A percentile compares a stretch with the other conserved stretches of the same genome.
Evolutionary conservation across 2,888 invertebrate species (phyloP).

Genomic region (Bombylius discolor): DNA sequence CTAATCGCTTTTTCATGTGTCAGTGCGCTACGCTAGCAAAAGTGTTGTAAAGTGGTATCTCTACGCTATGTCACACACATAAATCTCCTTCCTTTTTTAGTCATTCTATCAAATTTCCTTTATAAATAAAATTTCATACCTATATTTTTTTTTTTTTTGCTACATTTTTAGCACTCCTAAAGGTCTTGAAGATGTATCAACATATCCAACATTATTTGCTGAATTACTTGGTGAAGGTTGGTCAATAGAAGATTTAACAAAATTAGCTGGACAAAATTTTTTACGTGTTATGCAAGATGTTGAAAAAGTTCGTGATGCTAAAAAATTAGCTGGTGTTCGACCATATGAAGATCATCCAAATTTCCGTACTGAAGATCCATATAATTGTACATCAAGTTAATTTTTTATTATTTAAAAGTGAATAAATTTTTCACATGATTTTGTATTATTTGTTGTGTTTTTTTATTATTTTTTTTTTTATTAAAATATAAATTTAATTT

Average conservation of each 20-base stretch:
- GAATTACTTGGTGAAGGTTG: conserved; percentile 67
- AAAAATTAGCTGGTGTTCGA: conserved; percentile 53
- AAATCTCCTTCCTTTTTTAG: too few species aligned
- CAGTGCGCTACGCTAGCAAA: too few species aligned
- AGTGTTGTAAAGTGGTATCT: too few species aligned
- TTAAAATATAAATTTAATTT: too few species aligned
- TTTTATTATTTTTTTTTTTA: too few species aligned
- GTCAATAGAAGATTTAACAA: conserved; percentile 63
- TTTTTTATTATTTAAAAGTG: conserved; percentile 14
- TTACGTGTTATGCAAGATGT: conserved; percentile 51
- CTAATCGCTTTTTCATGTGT: too few species aligned
- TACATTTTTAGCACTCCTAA: conserved; percentile 52
- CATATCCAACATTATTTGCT: conserved; percentile 64
- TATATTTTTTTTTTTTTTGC: too few species aligned
- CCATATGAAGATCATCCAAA: conserved; percentile 56
- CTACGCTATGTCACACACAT: too few species aligned
- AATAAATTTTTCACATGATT: too few species aligned
- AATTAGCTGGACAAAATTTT: conserved; percentile 64
- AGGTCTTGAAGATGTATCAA: conserved; percentile 68
- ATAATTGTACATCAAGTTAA: conserved; percentile 37
- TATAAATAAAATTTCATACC: too few species aligned
- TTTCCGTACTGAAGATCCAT: conserved; percentile 36
- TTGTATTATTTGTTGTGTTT: too few species aligned
- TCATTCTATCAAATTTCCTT: too few species aligned
- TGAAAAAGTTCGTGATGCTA: conserved; percentile 58